Conservation (phyloP, 2,888 invertebrate species). For the Calephelis perditalis region DNA sequence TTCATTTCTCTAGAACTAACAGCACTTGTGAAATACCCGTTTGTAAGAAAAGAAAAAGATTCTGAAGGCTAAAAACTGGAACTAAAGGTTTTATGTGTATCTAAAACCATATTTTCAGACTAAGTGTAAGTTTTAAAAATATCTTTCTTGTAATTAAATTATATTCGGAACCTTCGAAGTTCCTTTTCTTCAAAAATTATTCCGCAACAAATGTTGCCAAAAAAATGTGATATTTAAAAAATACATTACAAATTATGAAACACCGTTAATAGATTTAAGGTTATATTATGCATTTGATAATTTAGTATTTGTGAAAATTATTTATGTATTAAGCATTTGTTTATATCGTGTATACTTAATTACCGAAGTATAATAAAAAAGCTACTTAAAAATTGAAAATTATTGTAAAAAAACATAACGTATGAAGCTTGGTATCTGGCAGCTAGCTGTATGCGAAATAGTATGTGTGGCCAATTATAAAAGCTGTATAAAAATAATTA, state of each 20-base stretch:
- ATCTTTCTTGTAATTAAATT: not conserved
- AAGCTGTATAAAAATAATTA: too few species aligned
- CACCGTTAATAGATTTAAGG: not conserved
- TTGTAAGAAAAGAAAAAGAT: too few species aligned
- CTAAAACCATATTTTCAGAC: not conserved
- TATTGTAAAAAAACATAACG: too few species aligned
- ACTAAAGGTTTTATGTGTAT: not conserved
- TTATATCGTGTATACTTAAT: too few species aligned
- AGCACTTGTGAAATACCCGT: too few species aligned
- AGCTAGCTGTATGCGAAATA: too few species aligned
- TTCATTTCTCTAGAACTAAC: too few species aligned
- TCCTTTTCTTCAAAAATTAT: not conserved
- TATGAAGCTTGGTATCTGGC: too few species aligned
- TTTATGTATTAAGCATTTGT: too few species aligned
- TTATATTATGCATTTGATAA: slow-evolving; percentile 7
- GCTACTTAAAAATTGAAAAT: too few species aligned
- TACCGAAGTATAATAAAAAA: too few species aligned
- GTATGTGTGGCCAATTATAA: too few species aligned
- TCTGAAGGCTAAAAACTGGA: not conserved
- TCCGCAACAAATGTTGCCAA: not conserved
- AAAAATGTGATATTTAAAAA: slow-evolving; percentile 6
- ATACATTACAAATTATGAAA: not conserved
- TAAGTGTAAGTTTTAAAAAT: not conserved
- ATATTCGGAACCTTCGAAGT: not conserved
- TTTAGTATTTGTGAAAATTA: not conserved